Evolutionary conservation across 2,888 invertebrate species (phyloP).

Genomic region (Neoaliturus tenellus): DNA sequence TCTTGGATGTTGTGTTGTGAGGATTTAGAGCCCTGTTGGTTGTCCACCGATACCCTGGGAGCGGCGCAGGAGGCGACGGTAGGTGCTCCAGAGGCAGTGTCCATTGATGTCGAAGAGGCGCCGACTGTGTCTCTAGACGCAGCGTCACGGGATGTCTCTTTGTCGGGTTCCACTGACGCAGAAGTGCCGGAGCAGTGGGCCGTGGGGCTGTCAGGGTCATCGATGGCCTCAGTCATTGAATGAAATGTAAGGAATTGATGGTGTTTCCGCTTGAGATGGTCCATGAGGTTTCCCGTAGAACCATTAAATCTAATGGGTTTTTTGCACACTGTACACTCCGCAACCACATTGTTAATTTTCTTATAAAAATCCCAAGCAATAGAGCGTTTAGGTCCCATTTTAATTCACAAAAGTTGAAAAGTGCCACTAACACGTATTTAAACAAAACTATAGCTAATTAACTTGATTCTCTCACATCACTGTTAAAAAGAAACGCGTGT

Average conservation of each 20-base stretch:
- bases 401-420: too few relatives aligned
- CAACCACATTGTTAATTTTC: conserved; percentile 3
- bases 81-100: background rate
- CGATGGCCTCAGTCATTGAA: background rate
- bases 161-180: background rate
- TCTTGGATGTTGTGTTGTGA: background rate
- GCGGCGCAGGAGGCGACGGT: background rate
- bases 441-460: too few relatives aligned
- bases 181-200: background rate
- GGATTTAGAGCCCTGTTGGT: background rate
- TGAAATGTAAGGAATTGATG: conserved; percentile 9
- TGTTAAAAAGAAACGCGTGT: too few relatives aligned
- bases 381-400: conserved; percentile 16
- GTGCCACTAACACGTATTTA: too few relatives aligned
- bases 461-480: too few relatives aligned
- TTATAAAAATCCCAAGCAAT: conserved; percentile 18
- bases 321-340: conserved; percentile 23
- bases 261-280: conserved; percentile 32
- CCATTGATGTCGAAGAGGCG: background rate
- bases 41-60: background rate
- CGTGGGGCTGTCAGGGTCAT: background rate
- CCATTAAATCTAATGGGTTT: background rate
- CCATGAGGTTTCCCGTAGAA: conserved; percentile 31
- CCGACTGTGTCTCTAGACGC: background rate
- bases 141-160: background rate